Base-by-base conservation (phyloP, 2,797 vertebrate genomes). In the Threskiornis aethiopicus region DNA sequence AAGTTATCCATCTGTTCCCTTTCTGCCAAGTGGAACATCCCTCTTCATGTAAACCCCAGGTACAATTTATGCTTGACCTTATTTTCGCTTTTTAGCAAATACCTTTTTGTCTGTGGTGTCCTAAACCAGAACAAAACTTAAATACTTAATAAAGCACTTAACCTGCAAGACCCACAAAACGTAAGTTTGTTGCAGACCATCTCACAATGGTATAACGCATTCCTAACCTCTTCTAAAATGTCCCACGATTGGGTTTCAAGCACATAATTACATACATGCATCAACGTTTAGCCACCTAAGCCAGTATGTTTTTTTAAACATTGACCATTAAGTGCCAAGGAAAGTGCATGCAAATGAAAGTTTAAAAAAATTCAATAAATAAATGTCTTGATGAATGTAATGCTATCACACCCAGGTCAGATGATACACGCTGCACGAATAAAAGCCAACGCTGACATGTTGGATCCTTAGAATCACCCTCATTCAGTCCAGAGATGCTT, bases 401-500 rank as follows among this genome's bases (percentile, higher is more conserved):
- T 26, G 14, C 41, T 62, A 6, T 44, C 16, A 5, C 77, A 41
- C 25, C 22, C 20, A 33, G 79, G 57, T 81, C 65, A 65, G 44
- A 26, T 6, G 37, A 42, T 29, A 64, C 7, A 28, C 5, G 9
- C 0, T 37, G 33, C 13, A 6, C 7, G 13, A 65, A 31, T 28
- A 67, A 86, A 79, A 52, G 15, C 47, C 70, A 83, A 0, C 0
- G 0, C 12, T 20, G 44, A 47, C 65, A 7, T 2, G 2, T 0
- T 7, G 5, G 11, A 33, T 17, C 70, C 69, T 81, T 21, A 82
- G 44, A 42, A 26, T 42, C 3, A 1, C 37, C 17, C 13, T 84
- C 19, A 2, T 41, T 89, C 22, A 21, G 33, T 37, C 22, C 35
- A 47, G 44, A 84, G 44, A 21, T 69, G 24, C 15, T 64, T 29